These are phyloP conservation scores for Spisula solida DNA, from an alignment of 2,888 invertebrate genomes.

Conservation along the genomic window DNA sequence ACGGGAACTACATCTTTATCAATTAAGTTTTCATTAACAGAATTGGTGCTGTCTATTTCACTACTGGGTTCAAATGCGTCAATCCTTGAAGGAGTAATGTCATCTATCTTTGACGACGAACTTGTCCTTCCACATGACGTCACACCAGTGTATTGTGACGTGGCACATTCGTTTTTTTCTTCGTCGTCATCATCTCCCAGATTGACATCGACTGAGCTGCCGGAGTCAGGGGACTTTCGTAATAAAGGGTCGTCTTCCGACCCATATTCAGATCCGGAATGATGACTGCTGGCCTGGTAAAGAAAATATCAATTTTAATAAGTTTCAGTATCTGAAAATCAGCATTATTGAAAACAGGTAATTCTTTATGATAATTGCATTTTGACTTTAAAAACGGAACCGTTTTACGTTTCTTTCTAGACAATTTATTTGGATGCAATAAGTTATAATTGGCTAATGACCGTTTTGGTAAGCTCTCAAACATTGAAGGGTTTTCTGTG, in stretches of 20 bases:
- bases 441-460: no score
- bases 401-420: no score
- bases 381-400: no score
- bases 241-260: slow-evolving; percentile 68
- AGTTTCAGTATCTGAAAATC: background rate
- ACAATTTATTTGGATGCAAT: no score
- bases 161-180: slow-evolving; percentile 30
- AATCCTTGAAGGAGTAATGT: slow-evolving; percentile 29
- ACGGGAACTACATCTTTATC: background rate
- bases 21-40: background rate
- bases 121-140: background rate
- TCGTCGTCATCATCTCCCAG: slow-evolving; percentile 56
- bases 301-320: background rate
- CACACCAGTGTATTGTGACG: slow-evolving; percentile 18
- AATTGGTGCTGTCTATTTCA: slow-evolving; percentile 8
- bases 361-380: no score
- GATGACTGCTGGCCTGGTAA: slow-evolving; percentile 39
- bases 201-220: slow-evolving; percentile 65
- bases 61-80: slow-evolving; percentile 42
- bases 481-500: no score
- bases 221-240: slow-evolving; percentile 66
- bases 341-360: no score
- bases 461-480: no score
- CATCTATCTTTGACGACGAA: slow-evolving; percentile 8
- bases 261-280: slow-evolving; percentile 59